Percentiles rank a stretch among this genome's conserved stretches.
Conservation (phyloP, 2,888 invertebrate species). For the Luperina nickerlii region DNA sequence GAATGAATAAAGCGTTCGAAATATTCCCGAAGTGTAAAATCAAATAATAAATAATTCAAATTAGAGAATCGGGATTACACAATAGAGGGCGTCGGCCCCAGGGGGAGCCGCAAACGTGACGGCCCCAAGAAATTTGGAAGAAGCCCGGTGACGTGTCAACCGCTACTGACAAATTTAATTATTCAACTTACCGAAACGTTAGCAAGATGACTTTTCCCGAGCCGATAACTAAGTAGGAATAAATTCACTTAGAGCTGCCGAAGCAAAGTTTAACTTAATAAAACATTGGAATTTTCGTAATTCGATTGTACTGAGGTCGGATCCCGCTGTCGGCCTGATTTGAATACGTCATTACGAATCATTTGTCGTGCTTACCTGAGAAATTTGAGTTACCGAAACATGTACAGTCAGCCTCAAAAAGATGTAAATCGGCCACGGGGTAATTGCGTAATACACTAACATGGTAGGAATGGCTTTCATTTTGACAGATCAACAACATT, state of each 20-base stretch:
- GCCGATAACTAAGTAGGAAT: slow-evolving; percentile 90
- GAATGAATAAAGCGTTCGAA: slow-evolving; percentile 65
- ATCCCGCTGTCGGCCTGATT: slow-evolving; percentile 81
- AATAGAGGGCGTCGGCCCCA: slow-evolving; percentile 75
- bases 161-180: slow-evolving; percentile 89
- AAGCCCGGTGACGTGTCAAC: slow-evolving; percentile 89
- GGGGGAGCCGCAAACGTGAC: slow-evolving; percentile 83
- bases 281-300: slow-evolving; percentile 89
- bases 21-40: slow-evolving; percentile 82
- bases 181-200: slow-evolving; percentile 90
- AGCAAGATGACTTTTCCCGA: slow-evolving; percentile 89
- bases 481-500: neutral
- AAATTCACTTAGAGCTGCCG: slow-evolving; percentile 89
- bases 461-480: too few relatives aligned
- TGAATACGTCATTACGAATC: slow-evolving; percentile 88
- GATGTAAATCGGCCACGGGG: neutral
- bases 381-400: slow-evolving; percentile 56
- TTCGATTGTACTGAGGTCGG: slow-evolving; percentile 86
- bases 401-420: neutral
- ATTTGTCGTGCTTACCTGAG: slow-evolving; percentile 76
- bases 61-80: slow-evolving; percentile 86
- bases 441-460: neutral
- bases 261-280: slow-evolving; percentile 90
- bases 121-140: slow-evolving; percentile 85
- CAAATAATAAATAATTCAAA: slow-evolving; percentile 90